Evolutionary conservation across 2,888 invertebrate species (phyloP), one percentile per base, ranked within the genome.

Genomic region (Corbicula japonica): DNA sequence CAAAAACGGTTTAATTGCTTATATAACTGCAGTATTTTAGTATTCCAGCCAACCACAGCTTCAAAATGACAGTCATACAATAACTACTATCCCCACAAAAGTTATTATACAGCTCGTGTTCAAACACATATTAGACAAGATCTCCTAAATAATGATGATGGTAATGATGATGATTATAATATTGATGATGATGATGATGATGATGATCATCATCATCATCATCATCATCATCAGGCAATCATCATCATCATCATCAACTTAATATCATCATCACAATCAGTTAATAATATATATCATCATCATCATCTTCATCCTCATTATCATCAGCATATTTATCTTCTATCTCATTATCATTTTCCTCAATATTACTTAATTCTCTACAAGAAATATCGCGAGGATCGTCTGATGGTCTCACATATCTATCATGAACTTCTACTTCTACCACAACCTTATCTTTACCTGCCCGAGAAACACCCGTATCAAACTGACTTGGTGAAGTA

Each of bases 361-460:
- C 28, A 38, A 21, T 30, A 26, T 38, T 18, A 12, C 2, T 38
- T 34, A 21, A 8, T 35, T 35, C 10, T 48, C 35, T 23, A 35
- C 46, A 50, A 6, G 1, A n/a, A 4, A 8, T 8, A n/a, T n/a
- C n/a, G n/a, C n/a, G n/a, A n/a, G n/a, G n/a, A n/a, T n/a, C n/a
- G n/a, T n/a, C n/a, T n/a, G n/a, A n/a, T n/a, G n/a, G n/a, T n/a
- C n/a, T n/a, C n/a, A n/a, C n/a, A n/a, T n/a, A n/a, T n/a, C n/a
- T n/a, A 54, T 66, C 52, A 66, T 54, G 52, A 23, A 54, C 41
- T 21, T 66, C 66, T 28, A 66, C 66, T 15, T 66, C 28, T 35
- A 66, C 54, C 8, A 54, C 54, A 26, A 66, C 32, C 5, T 41
- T 54, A 38, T 38, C 15, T 38, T 38, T 38, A 38, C 15, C 41